Evolutionary conservation across 2,113 vertebrate genomes (phyloP), one percentile per base, ranked within the genome.

Genomic region (Silurus asotus): DNA sequence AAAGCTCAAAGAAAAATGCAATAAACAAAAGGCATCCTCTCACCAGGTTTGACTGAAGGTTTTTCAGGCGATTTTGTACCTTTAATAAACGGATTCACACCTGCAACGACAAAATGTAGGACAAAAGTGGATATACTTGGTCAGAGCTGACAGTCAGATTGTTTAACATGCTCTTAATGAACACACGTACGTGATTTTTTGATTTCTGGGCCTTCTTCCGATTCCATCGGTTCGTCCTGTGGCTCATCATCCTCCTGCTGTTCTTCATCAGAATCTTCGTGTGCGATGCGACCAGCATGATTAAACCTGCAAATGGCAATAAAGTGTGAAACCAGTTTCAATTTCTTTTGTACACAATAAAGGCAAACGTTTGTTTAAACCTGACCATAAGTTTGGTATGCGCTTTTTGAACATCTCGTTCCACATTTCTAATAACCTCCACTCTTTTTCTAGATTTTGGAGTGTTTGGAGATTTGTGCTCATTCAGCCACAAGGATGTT

Each of bases 21-120:
- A 14, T 76, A 55, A 25, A 25, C 11, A 2, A 28, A 78, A 37
- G 25, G 6, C n/a, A 28, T 56, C 25, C 7, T 93, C 96, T 95
- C 89, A 98, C 98, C 87, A 87, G 96, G 90, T 74, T 95, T 96
- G 0, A 91, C 48, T 81, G 93, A 69, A 11, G 89, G 87, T 28
- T 62, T 90, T 75, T 95, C 95, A 58, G 92, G 91, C 23, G 95
- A 94, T 76, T 37, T 8, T 6, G 79, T 49, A 84, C 61, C 93
- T 95, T 93, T 96, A 84, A 92, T 93, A 84, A 96, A 96, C 0
- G 91, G 91, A 90, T 95, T 96, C 37, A 93, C 55, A 82, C 93
- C 97, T 97, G 89, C 19, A 86, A 56, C 78, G 23, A 17, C 87
- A 84, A n/a, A 82, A 65, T 14, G 79, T 53, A 69, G 8, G 6